phyloP scores from a whole-genome alignment of 2,888 invertebrate genomes.

The Calameuta filiformis region DNA sequence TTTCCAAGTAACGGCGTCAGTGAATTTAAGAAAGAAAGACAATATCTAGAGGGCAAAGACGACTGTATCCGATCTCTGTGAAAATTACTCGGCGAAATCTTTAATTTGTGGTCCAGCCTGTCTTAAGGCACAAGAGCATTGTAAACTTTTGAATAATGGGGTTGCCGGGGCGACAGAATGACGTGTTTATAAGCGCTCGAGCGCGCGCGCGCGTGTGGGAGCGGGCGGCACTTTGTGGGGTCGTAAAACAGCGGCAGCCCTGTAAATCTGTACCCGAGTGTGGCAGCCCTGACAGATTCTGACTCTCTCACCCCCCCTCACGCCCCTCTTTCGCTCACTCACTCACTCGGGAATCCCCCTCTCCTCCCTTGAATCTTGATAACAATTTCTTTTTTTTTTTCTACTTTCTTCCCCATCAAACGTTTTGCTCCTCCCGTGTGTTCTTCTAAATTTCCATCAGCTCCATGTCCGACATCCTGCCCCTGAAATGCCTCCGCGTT shows the following conservation, averaged over 20 bases:
- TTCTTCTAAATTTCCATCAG: constrained; percentile 5
- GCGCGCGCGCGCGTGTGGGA: constrained; percentile 24
- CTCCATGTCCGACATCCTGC: constrained; percentile 2
- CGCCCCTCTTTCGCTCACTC: constrained; percentile 2
- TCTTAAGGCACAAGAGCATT: constrained; percentile 35
- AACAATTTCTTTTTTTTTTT: background rate
- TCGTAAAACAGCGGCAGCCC: constrained; percentile 62
- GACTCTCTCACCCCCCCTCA: constrained; percentile 30
- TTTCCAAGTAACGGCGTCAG: background rate
- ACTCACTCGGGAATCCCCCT: constrained; percentile 11
- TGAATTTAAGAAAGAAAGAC: background rate
- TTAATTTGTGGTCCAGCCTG: constrained; percentile 32
- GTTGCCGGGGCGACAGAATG: constrained; percentile 45
- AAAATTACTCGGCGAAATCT: constrained; percentile 30
- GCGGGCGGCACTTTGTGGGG: constrained; percentile 61
- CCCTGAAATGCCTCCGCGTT: background rate
- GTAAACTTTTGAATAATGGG: constrained; percentile 54
- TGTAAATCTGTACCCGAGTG: constrained; percentile 62
- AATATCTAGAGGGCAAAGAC: background rate
- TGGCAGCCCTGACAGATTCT: constrained; percentile 58
- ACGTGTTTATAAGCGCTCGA: constrained; percentile 55
- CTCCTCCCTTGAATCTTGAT: background rate
- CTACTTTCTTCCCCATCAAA: constrained; percentile 3
- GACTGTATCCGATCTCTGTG: background rate
- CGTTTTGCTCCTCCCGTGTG: background rate